These are phyloP conservation scores for Dichetophora obliterata DNA, from an alignment of 2,888 invertebrate genomes.

Conservation along the genomic window DNA sequence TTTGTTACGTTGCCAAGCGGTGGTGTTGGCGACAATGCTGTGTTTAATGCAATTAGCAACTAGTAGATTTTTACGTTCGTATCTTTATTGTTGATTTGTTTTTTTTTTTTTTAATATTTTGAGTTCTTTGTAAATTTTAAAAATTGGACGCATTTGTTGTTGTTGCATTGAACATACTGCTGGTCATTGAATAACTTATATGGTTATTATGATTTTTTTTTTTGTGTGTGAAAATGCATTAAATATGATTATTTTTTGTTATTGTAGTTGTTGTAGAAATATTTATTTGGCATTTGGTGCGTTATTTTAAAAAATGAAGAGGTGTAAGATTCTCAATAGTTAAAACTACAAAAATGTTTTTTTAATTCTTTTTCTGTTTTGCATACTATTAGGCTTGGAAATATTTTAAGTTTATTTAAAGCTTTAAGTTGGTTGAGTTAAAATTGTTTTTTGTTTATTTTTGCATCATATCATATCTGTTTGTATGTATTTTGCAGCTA, in stretches of 20 bases:
- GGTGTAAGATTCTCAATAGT: not conserved
- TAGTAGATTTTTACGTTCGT: not conserved
- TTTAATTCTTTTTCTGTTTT: conserved; percentile 24
- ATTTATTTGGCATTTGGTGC: conserved; percentile 23
- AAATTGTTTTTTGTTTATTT: conserved; percentile 26
- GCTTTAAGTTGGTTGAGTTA: conserved; percentile 21
- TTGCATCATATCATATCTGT: conserved; percentile 8
- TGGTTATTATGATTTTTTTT: not conserved
- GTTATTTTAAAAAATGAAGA: conserved; percentile 12
- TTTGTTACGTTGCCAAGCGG: not conserved
- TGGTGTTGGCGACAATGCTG: not conserved
- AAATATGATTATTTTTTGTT: conserved; percentile 8
- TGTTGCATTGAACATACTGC: conserved; percentile 26
- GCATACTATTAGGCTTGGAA: conserved; percentile 20
- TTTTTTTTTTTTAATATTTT: not conserved
- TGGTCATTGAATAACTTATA: not conserved
- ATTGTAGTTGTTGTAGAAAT: conserved; percentile 1
- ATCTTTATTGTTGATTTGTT: not conserved
- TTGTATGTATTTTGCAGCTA: not conserved
- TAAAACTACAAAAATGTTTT: conserved; percentile 15
- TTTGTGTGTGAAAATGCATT: conserved; percentile 27
- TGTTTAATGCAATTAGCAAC: not conserved
- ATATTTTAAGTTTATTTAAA: conserved; percentile 31
- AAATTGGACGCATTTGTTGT: conserved; percentile 29
- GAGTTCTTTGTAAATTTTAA: conserved; percentile 23